Evolutionary conservation across 2,797 vertebrate species (phyloP).

Genomic region (Dendrocincla fuliginosa): DNA sequence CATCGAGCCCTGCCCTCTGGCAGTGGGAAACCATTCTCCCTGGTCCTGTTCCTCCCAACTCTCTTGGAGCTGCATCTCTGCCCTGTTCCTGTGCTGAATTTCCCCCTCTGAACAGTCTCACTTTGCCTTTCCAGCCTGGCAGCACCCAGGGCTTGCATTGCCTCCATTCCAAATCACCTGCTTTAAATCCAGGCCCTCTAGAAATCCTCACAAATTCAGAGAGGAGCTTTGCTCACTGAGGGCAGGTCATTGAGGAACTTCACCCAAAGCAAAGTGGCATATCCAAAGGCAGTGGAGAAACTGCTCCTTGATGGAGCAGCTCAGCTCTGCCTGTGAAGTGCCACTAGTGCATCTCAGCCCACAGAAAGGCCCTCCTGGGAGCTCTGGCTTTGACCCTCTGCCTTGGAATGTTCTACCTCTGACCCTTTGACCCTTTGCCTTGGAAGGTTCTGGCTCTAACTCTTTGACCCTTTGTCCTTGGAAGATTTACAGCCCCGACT

Average conservation of each 20-base stretch:
- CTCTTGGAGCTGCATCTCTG: not conserved
- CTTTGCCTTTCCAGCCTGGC: not conserved
- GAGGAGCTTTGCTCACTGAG: not conserved
- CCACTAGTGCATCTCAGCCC: not conserved
- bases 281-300: not conserved
- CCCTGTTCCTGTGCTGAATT: not conserved
- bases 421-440: not conserved
- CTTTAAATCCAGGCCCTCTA: too few relatives aligned
- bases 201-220: not conserved
- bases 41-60: not conserved
- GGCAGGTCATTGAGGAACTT: not conserved
- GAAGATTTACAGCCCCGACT: not conserved
- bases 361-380: not conserved
- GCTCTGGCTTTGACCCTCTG: not conserved
- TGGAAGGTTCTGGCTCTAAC: not conserved
- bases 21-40: not conserved
- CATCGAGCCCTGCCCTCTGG: not conserved
- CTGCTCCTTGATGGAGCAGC: accelerated
- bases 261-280: not conserved
- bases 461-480: not conserved
- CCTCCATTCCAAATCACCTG: not conserved
- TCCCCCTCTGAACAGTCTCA: not conserved
- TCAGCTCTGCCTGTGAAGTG: not conserved
- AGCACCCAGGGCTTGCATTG: not conserved
- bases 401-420: too few relatives aligned